These are phyloP conservation scores for Euleptes europaea DNA, from an alignment of 2,113 vertebrate species.

Conservation along the genomic window DNA sequence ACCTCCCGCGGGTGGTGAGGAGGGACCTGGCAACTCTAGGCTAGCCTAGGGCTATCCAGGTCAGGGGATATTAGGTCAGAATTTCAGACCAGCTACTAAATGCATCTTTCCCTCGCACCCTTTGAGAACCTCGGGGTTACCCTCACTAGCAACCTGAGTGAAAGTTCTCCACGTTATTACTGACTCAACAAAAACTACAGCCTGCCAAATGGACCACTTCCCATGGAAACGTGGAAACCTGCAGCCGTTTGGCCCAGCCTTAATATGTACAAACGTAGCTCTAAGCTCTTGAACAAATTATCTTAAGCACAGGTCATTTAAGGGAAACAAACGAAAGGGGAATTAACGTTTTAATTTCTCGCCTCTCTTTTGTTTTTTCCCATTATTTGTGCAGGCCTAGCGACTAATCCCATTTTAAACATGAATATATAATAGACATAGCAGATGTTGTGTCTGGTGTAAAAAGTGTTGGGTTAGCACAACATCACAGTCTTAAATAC, in stretches of 20 bases:
- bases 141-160: neutral
- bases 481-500: constrained; percentile 52
- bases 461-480: constrained; percentile 55
- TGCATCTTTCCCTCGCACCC: too few species aligned
- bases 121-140: neutral
- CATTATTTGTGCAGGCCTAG: constrained; percentile 63
- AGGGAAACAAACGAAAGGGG: constrained; percentile 47
- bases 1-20: too few species aligned
- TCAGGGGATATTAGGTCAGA: too few species aligned
- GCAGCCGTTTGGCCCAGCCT: neutral
- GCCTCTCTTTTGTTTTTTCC: constrained; percentile 56
- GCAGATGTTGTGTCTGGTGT: constrained; percentile 63
- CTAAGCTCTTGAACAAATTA: constrained; percentile 52
- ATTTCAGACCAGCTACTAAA: too few species aligned
- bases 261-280: constrained; percentile 44
- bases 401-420: constrained; percentile 66
- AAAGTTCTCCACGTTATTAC: neutral
- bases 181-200: neutral
- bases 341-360: constrained; percentile 63
- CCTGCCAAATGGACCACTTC: neutral
- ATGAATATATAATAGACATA: constrained; percentile 64
- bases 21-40: too few species aligned
- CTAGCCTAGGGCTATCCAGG: too few species aligned
- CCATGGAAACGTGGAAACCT: neutral
- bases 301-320: constrained; percentile 53